Evolutionary conservation across 2,797 vertebrate genomes (phyloP).

Genomic region (Anabas testudineus): DNA sequence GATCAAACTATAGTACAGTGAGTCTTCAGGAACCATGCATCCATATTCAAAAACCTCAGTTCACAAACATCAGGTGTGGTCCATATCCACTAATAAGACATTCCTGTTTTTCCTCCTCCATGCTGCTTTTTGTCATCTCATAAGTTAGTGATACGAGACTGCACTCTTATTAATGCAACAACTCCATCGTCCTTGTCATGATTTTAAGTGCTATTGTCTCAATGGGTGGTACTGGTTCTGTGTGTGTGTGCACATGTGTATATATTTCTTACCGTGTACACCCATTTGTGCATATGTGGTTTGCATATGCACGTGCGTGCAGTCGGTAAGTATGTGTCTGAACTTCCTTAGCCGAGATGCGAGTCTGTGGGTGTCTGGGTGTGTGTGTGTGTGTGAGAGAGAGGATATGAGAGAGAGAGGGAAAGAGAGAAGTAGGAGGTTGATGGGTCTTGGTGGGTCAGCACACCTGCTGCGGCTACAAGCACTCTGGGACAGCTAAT

Average conservation of each 20-base stretch:
- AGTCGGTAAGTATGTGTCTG: slow-evolving; percentile 41
- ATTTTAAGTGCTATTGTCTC: slow-evolving; percentile 44
- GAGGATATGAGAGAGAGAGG: slow-evolving; percentile 8
- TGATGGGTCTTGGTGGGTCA: slow-evolving; percentile 86
- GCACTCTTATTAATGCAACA: slow-evolving; percentile 69
- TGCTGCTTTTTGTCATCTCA: slow-evolving; percentile 61
- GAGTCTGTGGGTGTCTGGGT: slow-evolving; percentile 24
- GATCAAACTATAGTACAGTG: slow-evolving; percentile 9
- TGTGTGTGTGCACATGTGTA: slow-evolving; percentile 8
- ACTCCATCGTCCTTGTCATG: slow-evolving; percentile 42
- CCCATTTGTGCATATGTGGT: slow-evolving; percentile 40
- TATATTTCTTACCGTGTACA: not conserved
- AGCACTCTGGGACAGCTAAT: slow-evolving; percentile 85
- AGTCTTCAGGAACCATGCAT: slow-evolving; percentile 6
- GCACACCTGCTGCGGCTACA: slow-evolving; percentile 88
- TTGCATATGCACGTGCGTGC: slow-evolving; percentile 30
- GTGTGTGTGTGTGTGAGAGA: slow-evolving; percentile 18
- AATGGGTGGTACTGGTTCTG: slow-evolving; percentile 24
- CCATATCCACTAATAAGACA: slow-evolving; percentile 53
- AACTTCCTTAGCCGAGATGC: slow-evolving; percentile 44
- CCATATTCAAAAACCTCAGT: slow-evolving; percentile 27
- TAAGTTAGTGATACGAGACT: slow-evolving; percentile 34
- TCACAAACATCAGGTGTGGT: slow-evolving; percentile 32
- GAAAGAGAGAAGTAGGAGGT: slow-evolving; percentile 67
- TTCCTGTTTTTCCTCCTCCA: slow-evolving; percentile 36